Evolutionary conservation across 30 jellyfish, hydroid and myxozoan species (phyloP).

Genomic region (Aurelia sp.): DNA sequence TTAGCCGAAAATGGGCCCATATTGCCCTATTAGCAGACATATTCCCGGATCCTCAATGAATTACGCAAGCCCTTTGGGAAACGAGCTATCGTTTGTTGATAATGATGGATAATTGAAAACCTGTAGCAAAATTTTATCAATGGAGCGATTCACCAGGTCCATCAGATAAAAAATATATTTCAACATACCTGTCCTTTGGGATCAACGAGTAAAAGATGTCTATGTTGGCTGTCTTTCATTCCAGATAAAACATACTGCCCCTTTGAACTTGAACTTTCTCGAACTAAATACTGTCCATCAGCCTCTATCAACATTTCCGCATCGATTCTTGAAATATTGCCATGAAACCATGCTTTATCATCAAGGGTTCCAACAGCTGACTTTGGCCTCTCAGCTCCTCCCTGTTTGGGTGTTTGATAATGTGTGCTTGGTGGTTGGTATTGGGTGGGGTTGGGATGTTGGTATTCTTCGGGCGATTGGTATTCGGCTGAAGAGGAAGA

Average conservation of each 20-base stretch:
- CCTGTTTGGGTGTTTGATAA: slow-evolving; percentile 39
- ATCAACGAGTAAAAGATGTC: slow-evolving; percentile 89
- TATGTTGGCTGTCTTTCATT: slow-evolving; percentile 69
- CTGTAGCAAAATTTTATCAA: too few species aligned
- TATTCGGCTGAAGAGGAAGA: slow-evolving; percentile 14
- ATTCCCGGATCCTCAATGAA: too few species aligned
- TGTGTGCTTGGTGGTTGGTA: slow-evolving; percentile 62
- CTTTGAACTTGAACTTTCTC: slow-evolving; percentile 76
- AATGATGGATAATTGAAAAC: too few species aligned
- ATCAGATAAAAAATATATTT: too few species aligned
- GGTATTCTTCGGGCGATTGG: slow-evolving; percentile 69
- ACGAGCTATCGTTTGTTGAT: too few species aligned
- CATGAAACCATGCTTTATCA: slow-evolving; percentile 88
- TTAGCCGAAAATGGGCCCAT: too few species aligned
- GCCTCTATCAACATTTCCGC: slow-evolving; percentile 70
- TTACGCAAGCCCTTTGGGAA: too few species aligned
- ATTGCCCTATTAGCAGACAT: too few species aligned
- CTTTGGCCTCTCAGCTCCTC: slow-evolving; percentile 23
- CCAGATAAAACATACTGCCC: slow-evolving; percentile 89
- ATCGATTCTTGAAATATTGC: slow-evolving; percentile 71
- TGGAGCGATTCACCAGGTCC: too few species aligned
- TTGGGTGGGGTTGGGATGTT: slow-evolving; percentile 36
- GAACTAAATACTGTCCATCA: slow-evolving; percentile 94
- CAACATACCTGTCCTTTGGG: slow-evolving; percentile 88
- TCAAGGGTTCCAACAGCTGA: slow-evolving; percentile 54